Evolutionary conservation across 2,113 vertebrate genomes (phyloP).

Genomic region (Talpa occidentalis): DNA sequence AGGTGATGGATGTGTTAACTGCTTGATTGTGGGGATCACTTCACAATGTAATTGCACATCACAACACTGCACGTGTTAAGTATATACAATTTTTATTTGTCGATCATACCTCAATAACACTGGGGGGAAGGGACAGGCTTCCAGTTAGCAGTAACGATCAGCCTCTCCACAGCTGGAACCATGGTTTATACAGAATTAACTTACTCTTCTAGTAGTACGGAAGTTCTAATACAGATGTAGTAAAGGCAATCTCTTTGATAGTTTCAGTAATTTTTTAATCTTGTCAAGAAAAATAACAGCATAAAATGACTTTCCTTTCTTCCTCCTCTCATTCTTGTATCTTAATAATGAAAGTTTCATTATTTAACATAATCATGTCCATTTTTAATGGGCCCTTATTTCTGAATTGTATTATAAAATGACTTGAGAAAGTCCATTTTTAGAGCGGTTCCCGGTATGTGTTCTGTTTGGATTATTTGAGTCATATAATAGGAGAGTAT

Average conservation of each 20-base stretch:
- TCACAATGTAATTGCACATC: background rate
- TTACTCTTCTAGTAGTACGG: background rate
- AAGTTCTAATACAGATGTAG: background rate
- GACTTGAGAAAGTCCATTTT: background rate
- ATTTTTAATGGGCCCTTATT: background rate
- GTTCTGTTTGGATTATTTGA: background rate
- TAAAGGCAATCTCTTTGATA: background rate
- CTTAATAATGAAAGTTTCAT: constrained; percentile 30
- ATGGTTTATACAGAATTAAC: background rate
- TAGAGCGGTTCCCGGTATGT: background rate
- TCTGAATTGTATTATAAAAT: constrained; percentile 24
- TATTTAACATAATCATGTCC: background rate
- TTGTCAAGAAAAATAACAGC: background rate
- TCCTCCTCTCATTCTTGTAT: too few relatives aligned
- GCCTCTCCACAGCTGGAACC: background rate
- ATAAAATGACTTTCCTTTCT: background rate
- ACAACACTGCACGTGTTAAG: background rate
- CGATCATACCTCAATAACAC: background rate
- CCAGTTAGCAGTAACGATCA: background rate
- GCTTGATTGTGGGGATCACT: background rate
- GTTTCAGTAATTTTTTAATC: constrained; percentile 1
- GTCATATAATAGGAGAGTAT: background rate
- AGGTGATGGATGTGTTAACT: background rate
- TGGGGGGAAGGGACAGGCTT: background rate
- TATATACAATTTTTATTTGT: background rate